Percentiles rank a stretch among this genome's conserved stretches.
Evolutionary conservation across 2,113 vertebrate genomes (phyloP).

Genomic region (Circaetus gallicus): DNA sequence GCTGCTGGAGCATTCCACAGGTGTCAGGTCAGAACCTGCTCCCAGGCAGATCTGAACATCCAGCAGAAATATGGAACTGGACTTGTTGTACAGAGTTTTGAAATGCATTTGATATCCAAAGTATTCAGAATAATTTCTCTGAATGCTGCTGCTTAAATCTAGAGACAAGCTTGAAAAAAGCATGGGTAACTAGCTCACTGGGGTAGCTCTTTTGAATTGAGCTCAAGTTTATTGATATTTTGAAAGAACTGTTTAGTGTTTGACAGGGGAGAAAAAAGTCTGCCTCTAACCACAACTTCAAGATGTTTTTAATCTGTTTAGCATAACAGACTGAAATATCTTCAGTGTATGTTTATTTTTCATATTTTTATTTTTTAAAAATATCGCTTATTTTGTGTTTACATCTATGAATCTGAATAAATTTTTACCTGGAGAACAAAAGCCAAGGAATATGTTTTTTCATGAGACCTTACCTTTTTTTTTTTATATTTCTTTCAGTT

Average conservation of each 20-base stretch:
- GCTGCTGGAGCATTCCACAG: constrained; percentile 31
- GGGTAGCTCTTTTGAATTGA: neutral
- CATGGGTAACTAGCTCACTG: neutral
- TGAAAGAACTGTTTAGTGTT: neutral
- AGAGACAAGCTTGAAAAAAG: neutral
- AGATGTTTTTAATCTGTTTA: neutral
- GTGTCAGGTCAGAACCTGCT: constrained; percentile 1
- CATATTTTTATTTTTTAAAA: neutral
- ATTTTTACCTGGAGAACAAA: neutral
- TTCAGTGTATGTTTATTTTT: neutral
- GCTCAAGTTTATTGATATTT: neutral
- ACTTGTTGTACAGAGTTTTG: neutral
- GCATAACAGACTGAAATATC: neutral
- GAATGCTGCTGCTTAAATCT: neutral
- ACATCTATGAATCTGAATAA: neutral
- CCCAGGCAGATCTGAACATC: neutral
- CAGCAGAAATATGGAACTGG: neutral
- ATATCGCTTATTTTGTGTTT: neutral
- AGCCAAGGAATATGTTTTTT: neutral
- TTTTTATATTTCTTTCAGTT: neutral
- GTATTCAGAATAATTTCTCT: neutral
- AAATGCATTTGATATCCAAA: neutral
- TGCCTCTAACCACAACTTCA: neutral
- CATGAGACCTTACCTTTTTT: neutral
- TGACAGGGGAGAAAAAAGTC: neutral